Evolutionary conservation across 2,113 vertebrate genomes (phyloP).

Genomic region (Ammodytes marinus): DNA sequence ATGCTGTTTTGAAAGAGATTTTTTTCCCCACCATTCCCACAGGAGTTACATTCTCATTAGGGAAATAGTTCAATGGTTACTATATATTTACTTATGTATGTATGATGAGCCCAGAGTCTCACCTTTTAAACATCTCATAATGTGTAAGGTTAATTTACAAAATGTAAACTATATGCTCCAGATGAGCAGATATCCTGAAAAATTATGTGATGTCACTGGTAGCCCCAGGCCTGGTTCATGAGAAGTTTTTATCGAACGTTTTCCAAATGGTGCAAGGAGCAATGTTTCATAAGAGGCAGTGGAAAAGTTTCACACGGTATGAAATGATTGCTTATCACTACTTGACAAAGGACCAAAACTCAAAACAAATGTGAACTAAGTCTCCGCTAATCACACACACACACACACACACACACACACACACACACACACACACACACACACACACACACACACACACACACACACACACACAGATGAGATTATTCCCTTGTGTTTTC

Average conservation of each 20-base stretch:
- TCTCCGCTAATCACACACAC: conserved; percentile 25
- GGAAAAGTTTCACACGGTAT: conserved; percentile 31
- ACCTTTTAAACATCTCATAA: neutral
- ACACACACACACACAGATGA: neutral
- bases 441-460: conserved; percentile 1
- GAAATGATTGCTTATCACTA: conserved; percentile 28
- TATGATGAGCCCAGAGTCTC: neutral
- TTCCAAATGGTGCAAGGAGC: conserved; percentile 23
- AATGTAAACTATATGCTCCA: neutral
- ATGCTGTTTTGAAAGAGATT: neutral
- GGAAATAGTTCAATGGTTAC: neutral
- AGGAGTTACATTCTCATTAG: neutral
- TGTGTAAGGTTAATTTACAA: neutral
- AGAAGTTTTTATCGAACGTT: conserved; percentile 1
- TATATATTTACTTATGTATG: neutral
- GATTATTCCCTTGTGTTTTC: conserved; percentile 44
- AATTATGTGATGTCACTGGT: neutral
- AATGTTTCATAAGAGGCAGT: conserved; percentile 26
- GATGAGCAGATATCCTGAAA: neutral
- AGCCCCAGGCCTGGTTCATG: neutral
- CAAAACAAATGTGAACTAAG: conserved; percentile 41
- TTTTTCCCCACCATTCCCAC: no score
- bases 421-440: conserved; percentile 3
- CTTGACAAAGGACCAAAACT: conserved; percentile 15
- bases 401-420: neutral